Conservation (phyloP, 1,140 invertebrate species). For the Bactericera cockerelli region DNA sequence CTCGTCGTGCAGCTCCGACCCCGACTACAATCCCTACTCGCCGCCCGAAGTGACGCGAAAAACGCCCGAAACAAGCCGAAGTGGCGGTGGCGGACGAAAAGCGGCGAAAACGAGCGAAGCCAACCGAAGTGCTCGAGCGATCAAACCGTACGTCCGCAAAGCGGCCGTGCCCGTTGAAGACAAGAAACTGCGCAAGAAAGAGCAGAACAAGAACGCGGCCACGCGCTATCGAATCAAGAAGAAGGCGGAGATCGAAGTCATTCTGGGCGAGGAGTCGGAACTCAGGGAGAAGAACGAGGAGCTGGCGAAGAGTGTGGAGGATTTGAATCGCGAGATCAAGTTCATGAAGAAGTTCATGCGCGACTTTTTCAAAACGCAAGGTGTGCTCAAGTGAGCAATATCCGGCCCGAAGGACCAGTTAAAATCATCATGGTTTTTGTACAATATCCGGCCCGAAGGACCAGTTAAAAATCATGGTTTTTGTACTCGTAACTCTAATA, state of each 20-base stretch:
- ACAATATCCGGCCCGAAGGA: too few relatives aligned
- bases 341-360: constrained; percentile 75
- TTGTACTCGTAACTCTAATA: too few relatives aligned
- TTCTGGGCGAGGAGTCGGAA: constrained; percentile 52
- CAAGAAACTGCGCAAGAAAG: constrained; percentile 67
- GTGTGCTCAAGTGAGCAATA: constrained; percentile 41
- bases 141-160: constrained; percentile 45
- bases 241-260: constrained; percentile 64
- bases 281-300: constrained; percentile 48
- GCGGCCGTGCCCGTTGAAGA: constrained; percentile 41
- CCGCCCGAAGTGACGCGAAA: neutral
- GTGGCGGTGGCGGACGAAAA: constrained; percentile 11
- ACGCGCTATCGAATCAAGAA: constrained; percentile 86
- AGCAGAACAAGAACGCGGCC: constrained; percentile 89
- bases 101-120: too few relatives aligned
- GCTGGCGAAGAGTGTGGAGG: constrained; percentile 47
- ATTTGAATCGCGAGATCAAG: constrained; percentile 60
- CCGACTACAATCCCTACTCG: neutral
- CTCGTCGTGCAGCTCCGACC: neutral
- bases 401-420: too few relatives aligned
- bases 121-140: too few relatives aligned
- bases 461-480: too few relatives aligned
- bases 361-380: constrained; percentile 62
- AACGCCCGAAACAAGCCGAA: constrained; percentile 19
- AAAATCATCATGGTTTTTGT: too few relatives aligned